These are phyloP conservation scores for Rhaphigaster nebulosa DNA, from an alignment of 2,888 invertebrate genomes.

Conservation along the genomic window DNA sequence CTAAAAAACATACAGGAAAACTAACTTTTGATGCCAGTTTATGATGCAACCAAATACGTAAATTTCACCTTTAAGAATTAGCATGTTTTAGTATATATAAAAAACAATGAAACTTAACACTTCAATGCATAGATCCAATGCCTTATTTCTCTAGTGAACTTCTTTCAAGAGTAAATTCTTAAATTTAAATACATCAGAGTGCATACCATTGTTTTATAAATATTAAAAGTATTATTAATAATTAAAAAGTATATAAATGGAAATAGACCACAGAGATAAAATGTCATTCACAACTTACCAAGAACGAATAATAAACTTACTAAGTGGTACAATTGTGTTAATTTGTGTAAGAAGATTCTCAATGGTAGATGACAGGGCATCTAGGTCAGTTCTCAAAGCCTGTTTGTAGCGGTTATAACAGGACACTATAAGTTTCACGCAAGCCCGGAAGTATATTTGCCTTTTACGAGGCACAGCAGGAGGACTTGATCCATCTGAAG, in stretches of 20 bases:
- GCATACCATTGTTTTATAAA: neutral
- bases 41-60: too few species aligned
- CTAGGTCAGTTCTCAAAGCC: constrained; percentile 70
- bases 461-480: constrained; percentile 70
- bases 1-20: too few species aligned
- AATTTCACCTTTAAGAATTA: too few species aligned
- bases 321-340: constrained; percentile 70
- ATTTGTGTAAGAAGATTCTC: constrained; percentile 72
- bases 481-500: constrained; percentile 69
- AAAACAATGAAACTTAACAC: neutral
- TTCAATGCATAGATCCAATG: too few species aligned
- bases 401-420: constrained; percentile 73
- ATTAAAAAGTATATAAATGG: too few species aligned
- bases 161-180: neutral
- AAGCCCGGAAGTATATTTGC: constrained; percentile 75
- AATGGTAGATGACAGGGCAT: constrained; percentile 71
- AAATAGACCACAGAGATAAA: neutral
- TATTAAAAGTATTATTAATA: neutral
- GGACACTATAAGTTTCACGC: constrained; percentile 74
- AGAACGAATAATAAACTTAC: constrained; percentile 34
- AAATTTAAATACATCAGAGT: neutral
- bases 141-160: too few species aligned
- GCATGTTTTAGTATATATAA: too few species aligned
- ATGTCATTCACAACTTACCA: neutral
- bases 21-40: too few species aligned